These are phyloP conservation scores for Conus canariensis DNA, from an alignment of 2,888 invertebrate species.

Conservation along the genomic window DNA sequence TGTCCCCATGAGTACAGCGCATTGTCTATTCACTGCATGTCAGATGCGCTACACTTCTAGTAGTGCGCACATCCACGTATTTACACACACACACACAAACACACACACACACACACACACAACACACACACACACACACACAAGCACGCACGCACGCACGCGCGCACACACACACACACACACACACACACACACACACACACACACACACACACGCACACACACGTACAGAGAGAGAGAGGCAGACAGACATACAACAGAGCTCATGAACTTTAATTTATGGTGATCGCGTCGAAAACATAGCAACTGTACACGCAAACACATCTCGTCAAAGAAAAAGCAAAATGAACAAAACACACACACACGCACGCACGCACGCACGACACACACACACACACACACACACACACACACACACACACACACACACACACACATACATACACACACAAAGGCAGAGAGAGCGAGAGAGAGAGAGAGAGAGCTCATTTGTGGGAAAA, in stretches of 20 bases:
- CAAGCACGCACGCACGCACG: too few relatives aligned
- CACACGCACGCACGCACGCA: too few relatives aligned
- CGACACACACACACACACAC: too few relatives aligned
- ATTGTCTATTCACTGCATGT: too few relatives aligned
- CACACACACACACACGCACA: neutral
- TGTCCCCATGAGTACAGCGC: too few relatives aligned
- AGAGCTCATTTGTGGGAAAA: too few relatives aligned
- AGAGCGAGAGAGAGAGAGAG: too few relatives aligned
- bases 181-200: neutral
- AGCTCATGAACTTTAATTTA: neutral
- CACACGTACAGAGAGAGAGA: neutral
- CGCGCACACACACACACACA: neutral
- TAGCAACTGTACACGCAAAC: too few relatives aligned
- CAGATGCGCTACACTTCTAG: too few relatives aligned
- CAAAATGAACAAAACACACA: neutral
- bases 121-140: neutral
- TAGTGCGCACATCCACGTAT: too few relatives aligned
- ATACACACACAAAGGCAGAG: neutral
- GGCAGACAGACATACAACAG: neutral
- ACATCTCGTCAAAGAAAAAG: too few relatives aligned
- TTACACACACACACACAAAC: neutral
- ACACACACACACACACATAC: neutral
- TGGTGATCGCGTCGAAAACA: neutral
- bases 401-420: neutral
- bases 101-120: neutral